Evolutionary conservation across 2,888 invertebrate species (phyloP).

Genomic region (Mesochorus sp.): DNA sequence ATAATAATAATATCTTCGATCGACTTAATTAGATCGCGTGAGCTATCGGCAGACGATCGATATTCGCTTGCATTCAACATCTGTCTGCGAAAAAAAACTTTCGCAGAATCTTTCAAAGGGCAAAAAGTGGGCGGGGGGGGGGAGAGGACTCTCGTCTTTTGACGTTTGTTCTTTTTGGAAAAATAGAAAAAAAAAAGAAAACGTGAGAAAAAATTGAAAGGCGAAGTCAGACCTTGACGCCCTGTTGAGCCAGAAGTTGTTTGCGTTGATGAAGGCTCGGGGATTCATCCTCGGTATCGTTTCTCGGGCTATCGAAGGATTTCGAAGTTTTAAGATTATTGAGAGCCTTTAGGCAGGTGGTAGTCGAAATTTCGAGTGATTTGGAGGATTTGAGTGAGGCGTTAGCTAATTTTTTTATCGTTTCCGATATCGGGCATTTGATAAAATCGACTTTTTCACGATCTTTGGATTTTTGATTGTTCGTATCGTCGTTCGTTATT

Average conservation of each 20-base stretch:
- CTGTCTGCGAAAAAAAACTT: too few species aligned
- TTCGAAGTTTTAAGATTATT: constrained; percentile 73
- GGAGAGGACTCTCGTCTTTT: too few species aligned
- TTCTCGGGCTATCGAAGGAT: constrained; percentile 69
- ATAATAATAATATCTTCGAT: too few species aligned
- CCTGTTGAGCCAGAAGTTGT: constrained; percentile 78
- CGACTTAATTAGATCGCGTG: too few species aligned
- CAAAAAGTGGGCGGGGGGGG: too few species aligned
- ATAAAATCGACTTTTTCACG: constrained; percentile 76
- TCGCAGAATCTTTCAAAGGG: too few species aligned
- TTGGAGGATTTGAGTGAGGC: constrained; percentile 78
- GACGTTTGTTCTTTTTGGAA: too few species aligned
- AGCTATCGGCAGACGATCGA: too few species aligned
- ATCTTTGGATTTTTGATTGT: constrained; percentile 55
- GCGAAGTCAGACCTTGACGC: constrained; percentile 79
- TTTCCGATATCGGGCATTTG: constrained; percentile 80
- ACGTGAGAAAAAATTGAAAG: too few species aligned
- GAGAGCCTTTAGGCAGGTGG: constrained; percentile 72
- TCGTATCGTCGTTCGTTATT: constrained; percentile 25
- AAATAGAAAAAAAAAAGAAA: too few species aligned
- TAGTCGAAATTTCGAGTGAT: constrained; percentile 74
- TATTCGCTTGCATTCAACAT: too few species aligned
- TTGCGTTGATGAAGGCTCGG: constrained; percentile 80
- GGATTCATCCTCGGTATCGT: constrained; percentile 75
- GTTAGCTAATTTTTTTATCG: constrained; percentile 79